phyloP scores from a whole-genome alignment of 2,888 invertebrate species.

The Galeopsomyia nigrocyanea region DNA sequence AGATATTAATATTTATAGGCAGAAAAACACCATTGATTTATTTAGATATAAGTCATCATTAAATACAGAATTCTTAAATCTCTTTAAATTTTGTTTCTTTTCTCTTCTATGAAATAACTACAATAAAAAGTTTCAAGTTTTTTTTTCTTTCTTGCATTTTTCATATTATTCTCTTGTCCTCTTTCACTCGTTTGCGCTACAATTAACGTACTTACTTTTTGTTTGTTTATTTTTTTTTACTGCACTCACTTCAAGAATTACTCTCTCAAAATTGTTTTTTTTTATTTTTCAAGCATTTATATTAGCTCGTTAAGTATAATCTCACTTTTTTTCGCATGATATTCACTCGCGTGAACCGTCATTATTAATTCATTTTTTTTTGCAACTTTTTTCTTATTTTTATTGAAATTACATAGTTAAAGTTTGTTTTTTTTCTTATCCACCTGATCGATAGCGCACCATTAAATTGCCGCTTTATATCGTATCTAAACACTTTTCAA shows the following conservation, averaged over 20 bases:
- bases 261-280: slow-evolving; percentile 37
- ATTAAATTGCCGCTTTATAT: slow-evolving; percentile 49
- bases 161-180: slow-evolving; percentile 43
- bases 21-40: slow-evolving; percentile 67
- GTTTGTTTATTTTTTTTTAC: slow-evolving; percentile 42
- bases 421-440: slow-evolving; percentile 54
- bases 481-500: slow-evolving; percentile 57
- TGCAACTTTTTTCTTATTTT: slow-evolving; percentile 49
- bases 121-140: slow-evolving; percentile 66
- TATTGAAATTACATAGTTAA: slow-evolving; percentile 58
- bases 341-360: slow-evolving; percentile 60
- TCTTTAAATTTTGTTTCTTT: slow-evolving; percentile 57
- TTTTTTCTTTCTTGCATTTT: slow-evolving; percentile 54
- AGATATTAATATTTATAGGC: slow-evolving; percentile 64
- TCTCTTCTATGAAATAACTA: slow-evolving; percentile 66
- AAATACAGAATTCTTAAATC: slow-evolving; percentile 62
- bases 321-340: slow-evolving; percentile 72
- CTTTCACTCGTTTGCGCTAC: slow-evolving; percentile 54
- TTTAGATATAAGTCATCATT: slow-evolving; percentile 61
- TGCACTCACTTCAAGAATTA: slow-evolving; percentile 41
- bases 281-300: slow-evolving; percentile 64
- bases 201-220: slow-evolving; percentile 49
- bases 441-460: slow-evolving; percentile 46
- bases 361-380: slow-evolving; percentile 49
- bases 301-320: slow-evolving; percentile 70